Evolutionary conservation across 2,113 vertebrate genomes (phyloP).

Genomic region (Phocoena sinus): DNA sequence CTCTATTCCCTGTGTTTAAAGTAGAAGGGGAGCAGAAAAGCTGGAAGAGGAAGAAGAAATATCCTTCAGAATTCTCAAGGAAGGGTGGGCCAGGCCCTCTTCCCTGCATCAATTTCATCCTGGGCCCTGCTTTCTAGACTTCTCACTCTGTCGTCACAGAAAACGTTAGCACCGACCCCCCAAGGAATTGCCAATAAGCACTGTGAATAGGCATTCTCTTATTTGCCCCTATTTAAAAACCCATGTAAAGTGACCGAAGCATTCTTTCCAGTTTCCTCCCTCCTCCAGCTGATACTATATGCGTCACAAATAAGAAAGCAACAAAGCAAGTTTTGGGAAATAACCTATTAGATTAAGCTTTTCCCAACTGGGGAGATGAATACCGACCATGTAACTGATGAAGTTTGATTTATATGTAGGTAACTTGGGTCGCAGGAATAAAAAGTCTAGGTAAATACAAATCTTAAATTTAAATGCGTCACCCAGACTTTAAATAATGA

Average conservation of each 20-base stretch:
- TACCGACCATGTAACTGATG: background rate
- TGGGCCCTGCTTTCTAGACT: background rate
- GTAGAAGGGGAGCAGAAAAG: background rate
- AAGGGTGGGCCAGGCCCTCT: background rate
- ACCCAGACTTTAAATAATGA: conserved; percentile 52
- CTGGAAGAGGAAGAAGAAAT: background rate
- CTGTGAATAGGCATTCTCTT: background rate
- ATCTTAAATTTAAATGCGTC: conserved; percentile 53
- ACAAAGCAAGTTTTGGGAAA: background rate
- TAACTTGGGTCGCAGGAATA: conserved; percentile 3
- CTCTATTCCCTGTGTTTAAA: background rate
- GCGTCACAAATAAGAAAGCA: background rate
- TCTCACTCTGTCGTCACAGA: background rate
- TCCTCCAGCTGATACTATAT: background rate
- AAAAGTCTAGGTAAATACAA: conserved; percentile 32
- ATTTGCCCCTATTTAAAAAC: background rate
- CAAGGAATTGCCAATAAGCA: background rate
- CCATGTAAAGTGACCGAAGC: background rate
- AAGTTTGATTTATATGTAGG: background rate
- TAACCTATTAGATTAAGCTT: background rate
- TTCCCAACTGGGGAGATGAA: background rate
- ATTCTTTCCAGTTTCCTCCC: background rate
- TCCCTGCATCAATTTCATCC: background rate
- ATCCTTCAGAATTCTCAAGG: background rate
- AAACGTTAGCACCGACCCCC: background rate